Base-by-base conservation (phyloP, 2,113 vertebrate genomes). In the Cinclus cinclus region DNA sequence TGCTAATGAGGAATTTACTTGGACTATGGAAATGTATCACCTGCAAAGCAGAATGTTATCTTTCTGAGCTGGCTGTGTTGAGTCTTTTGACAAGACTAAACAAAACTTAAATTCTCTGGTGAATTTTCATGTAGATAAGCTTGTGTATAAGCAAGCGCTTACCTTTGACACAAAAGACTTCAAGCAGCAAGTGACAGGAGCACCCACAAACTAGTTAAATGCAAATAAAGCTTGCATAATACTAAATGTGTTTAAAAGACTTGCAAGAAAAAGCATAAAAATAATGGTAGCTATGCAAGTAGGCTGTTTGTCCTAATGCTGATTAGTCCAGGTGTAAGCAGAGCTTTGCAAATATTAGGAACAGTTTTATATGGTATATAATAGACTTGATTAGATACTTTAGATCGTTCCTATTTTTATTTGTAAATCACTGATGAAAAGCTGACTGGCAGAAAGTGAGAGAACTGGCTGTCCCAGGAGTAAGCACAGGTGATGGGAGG, bases 181-280 rank as follows among this genome's bases (percentile, higher is more conserved):
- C 44, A 91, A 75, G 53, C n/a, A 76, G n/a, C 58, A 62, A 56
- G 50, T 86, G 94, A 93, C 59, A 83, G 79, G 75, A 93, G 76
- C 91, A 55, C 25, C 50, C 12, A 35, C 0, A 0, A 87, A 76
- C 87, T 47, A 59, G 41, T 75, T 92, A 89, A 86, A 49, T 74
- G 70, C 56, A 94, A 89, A 75, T 68, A 65, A 58, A 18, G 35
- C 56, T 93, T 76, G 44, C 75, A 20, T 89, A 73, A 83, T 76
- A 24, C 19, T 75, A 31, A 63, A 19, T 3, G 2, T 52, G 10
- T 89, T 89, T 82, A 35, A 47, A 87, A 91, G 68, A 65, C 60
- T 63, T 71, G 44, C 24, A 68, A 50, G 64, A 53, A 84, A 90
- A 82, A 76, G 5, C 53, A 21, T 41, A 10, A 78, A 84, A 85